Evolutionary conservation across 64 coral and sea anemone genomes (phyloP), one percentile per base, ranked within the genome.

Genomic region (Montipora foliosa): DNA sequence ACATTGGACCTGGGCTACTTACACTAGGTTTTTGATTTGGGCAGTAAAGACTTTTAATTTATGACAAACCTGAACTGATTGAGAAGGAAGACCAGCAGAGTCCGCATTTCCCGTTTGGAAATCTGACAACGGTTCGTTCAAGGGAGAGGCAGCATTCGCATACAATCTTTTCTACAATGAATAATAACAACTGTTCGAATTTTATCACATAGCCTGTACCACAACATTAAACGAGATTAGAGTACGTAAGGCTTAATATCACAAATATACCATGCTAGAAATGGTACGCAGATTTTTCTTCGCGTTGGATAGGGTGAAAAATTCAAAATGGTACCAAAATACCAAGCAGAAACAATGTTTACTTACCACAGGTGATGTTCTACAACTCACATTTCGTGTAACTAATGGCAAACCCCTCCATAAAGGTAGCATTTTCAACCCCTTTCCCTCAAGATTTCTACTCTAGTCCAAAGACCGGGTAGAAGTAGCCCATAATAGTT

Each of bases 401-500:
- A 79, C 77, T 81, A 74, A 91, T 51, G 92, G 81, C 2, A 87
- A 76, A 67, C 75, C 82, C 70, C 89, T 87, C 77, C 81, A 78
- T 58, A 96, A 55, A 51, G 92, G 92, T 51, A 96, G 69, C 95
- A 96, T 96, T 73, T 93, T 96, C 68, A 20, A 47, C 76, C 29
- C 10, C 37, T 83, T 16, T 44, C 16, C 16, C 44, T 72, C 10
- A 29, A 9, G 37, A 47, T n/a, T 74, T 74, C 49, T 21, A 14
- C 21, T 57, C 17, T 67, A 37, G 5, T 16, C 5, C 61, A 44
- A 78, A 85, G 20, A 66, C 89, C 59, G 82, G 61, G 83, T 44
- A 5, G 13, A 4, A 64, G 14, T 81, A 96, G 66, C 94, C 95
- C 95, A 96, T 96, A 96, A 96, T 96, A 96, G 19, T 19, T 90